Evolutionary conservation across 1,140 invertebrate genomes (phyloP).

Genomic region (Heliconius hermathena): DNA sequence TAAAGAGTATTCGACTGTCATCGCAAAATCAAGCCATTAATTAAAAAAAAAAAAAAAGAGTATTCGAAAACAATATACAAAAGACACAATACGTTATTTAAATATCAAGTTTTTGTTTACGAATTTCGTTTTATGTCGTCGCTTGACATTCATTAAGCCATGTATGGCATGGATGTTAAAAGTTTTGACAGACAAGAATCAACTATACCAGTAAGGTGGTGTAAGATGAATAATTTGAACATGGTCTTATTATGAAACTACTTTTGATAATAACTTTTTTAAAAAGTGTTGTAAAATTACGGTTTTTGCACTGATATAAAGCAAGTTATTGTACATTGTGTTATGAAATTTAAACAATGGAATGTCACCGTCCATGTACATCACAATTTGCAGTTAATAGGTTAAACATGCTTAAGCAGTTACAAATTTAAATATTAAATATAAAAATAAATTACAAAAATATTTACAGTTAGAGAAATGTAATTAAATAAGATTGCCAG

Average conservation of each 20-base stretch:
- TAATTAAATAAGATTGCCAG: not conserved
- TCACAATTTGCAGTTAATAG: not conserved
- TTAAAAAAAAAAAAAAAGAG: too few species aligned
- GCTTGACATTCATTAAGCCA: conserved; percentile 48
- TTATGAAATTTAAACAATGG: conserved; percentile 5
- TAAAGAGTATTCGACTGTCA: conserved; percentile 50
- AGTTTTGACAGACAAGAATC: conserved; percentile 44
- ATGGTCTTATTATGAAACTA: conserved; percentile 14
- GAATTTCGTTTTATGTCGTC: conserved; percentile 53
- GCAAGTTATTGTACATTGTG: not conserved
- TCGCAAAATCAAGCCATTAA: too few species aligned
- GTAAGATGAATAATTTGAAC: conserved; percentile 36
- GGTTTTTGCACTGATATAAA: conserved; percentile 1
- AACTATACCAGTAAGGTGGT: conserved; percentile 17
- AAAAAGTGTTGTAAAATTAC: not conserved
- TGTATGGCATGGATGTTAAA: conserved; percentile 44
- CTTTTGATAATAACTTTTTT: not conserved
- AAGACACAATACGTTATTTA: conserved; percentile 48
- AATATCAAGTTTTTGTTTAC: conserved; percentile 49
- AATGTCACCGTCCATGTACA: not conserved
- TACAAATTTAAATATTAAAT: too few species aligned
- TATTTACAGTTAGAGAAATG: not conserved
- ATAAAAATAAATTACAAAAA: not conserved
- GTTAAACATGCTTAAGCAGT: not conserved
- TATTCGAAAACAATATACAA: conserved; percentile 44